Base-by-base conservation (phyloP, 2,113 vertebrate genomes). In the Nothobranchius furzeri region DNA sequence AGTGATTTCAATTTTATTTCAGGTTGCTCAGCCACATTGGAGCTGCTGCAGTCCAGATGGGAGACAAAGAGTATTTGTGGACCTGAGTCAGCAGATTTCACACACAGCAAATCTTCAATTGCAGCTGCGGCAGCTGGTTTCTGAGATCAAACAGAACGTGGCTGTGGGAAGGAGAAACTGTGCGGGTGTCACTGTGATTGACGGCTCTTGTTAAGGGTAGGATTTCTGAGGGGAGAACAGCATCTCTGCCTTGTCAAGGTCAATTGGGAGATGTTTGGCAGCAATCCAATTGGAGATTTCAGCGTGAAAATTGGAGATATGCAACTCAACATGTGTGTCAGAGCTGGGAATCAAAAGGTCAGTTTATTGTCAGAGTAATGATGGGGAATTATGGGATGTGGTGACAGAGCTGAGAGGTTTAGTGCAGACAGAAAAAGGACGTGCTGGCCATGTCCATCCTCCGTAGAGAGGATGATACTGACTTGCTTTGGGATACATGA, bases 241-340 rank as follows among this genome's bases (percentile, higher is more conserved):
- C 68, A 5, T 66, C 72, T 87, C 78, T 70, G 70, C n/a, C 74
- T 82, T 69, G 81, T 84, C 85, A 87, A 88, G 88, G 87, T 88
- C 87, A 83, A 55, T 67, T 58, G 12, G 48, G 68, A 82, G 72
- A 70, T 61, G 72, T 75, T 79, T 82, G 85, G 83, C 85, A 65
- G 82, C 35, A 76, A 54, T 87, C 80, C 85, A 87, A 64, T 59
- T 9, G 59, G 71, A 87, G 82, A 83, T 84, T 85, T 89, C 66
- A 70, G 40, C 60, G 46, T 24, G 65, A 83, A 78, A 79, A 81
- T 79, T 71, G 61, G 58, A 79, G 81, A 75, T 83, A 82, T 64
- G 82, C 82, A 79, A 55, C 49, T 54, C 60, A 70, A 85, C 74
- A 64, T 65, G 63, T 72, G 76, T 81, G 84, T 85, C 82, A 76